Base-by-base conservation (phyloP, 2,113 vertebrate genomes). In the Microcebus tavaratra region DNA sequence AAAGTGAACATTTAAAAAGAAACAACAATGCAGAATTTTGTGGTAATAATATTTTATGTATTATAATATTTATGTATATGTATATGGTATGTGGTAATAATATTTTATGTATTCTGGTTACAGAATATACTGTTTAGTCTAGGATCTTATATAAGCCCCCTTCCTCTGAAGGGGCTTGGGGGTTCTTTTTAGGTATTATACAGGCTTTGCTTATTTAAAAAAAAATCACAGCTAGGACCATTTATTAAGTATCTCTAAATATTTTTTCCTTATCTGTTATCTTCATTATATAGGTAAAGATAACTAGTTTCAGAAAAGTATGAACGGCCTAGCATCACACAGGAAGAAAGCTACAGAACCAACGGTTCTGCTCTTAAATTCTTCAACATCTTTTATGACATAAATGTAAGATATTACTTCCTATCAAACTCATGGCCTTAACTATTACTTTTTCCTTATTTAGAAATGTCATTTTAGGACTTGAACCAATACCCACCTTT, bases 381-480 rank as follows among this genome's bases (percentile, higher is more conserved):
- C 34, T 78, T 81, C 73, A 45, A 29, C n/a, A 36, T 82, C 59
- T 36, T 94, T 91, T 53, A 82, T 78, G 50, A 50, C 2, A 12
- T 3, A 48, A 92, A 2, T 7, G 48, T 50, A 94, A 88, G 87
- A 61, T 10, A 50, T 20, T 48, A 36, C 9, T 80, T 91, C 36
- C 45, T 84, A 67, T 34, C 17, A 80, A 82, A 86, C 21, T 86
- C 45, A 55, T 23, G 27, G 48, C 72, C 92, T 57, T 63, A 57
- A 45, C 68, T 67, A 55, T 50, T 86, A n/a, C 4, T 83, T 86
- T 94, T 72, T 89, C 25, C 12, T 75, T 78, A 73, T 57, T 91
- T 53, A 93, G 36, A 84, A 91, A 90, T 79, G 25, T n/a, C 48
- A 94, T 50, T 90, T 94, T 88, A 88, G 80, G 68, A 76, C 20